These are phyloP conservation scores for Phylloscopus whistleri DNA, from an alignment of 2,113 vertebrate genomes.

Conservation along the genomic window DNA sequence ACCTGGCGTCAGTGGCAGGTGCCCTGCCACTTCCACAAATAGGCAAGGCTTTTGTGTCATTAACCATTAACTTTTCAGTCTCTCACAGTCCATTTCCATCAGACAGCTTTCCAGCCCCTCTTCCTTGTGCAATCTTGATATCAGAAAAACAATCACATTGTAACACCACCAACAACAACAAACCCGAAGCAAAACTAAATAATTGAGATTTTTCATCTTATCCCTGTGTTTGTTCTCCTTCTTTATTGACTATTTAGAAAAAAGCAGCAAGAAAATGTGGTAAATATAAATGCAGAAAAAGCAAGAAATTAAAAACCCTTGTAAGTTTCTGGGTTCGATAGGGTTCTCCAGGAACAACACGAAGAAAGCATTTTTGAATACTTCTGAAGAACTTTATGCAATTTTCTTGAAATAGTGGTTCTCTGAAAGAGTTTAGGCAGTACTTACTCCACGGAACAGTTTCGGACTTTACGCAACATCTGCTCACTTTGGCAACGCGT, in stretches of 20 bases:
- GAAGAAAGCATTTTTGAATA: background rate
- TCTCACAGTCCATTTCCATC: background rate
- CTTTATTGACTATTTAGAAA: background rate
- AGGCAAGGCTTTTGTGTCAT: background rate
- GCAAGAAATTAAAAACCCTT: background rate
- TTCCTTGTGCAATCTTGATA: background rate
- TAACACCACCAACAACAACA: background rate
- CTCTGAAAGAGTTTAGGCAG: background rate
- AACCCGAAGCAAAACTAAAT: too few species aligned
- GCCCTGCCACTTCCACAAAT: background rate
- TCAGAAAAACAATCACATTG: background rate
- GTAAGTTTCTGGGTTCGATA: background rate
- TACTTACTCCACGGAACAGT: background rate
- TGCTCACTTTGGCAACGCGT: background rate
- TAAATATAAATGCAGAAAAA: background rate
- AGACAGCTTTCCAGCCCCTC: background rate
- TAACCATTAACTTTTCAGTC: background rate
- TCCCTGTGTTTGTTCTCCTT: background rate
- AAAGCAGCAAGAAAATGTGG: background rate
- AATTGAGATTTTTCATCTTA: background rate
- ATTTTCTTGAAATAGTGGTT: background rate
- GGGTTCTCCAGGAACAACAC: background rate
- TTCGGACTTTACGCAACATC: background rate
- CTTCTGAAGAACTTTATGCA: background rate
- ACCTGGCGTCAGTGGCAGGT: background rate